Conservation (phyloP, 2,888 invertebrate genomes). For the Caenorhabditis sp. region DNA sequence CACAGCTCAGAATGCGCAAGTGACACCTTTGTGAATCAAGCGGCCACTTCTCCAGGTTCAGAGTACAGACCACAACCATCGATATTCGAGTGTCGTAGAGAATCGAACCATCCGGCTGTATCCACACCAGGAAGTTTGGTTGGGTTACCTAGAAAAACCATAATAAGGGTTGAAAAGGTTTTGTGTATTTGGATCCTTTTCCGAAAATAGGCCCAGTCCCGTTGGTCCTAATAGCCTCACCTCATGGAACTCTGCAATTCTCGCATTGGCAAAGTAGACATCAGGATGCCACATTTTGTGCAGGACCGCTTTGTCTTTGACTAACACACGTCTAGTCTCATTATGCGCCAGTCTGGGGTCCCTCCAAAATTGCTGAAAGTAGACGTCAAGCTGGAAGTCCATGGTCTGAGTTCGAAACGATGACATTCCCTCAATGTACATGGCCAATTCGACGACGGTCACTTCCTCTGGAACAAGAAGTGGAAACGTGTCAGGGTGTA, state of each 20-base stretch:
- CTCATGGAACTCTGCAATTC: conserved; percentile 82
- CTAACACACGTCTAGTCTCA: conserved; percentile 75
- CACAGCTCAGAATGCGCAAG: conserved; percentile 82
- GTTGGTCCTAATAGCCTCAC: conserved; percentile 34
- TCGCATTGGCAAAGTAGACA: conserved; percentile 83
- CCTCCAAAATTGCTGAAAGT: conserved; percentile 82
- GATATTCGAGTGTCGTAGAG: conserved; percentile 80
- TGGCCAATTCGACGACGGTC: conserved; percentile 76
- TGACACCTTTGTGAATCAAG: conserved; percentile 81
- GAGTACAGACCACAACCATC: conserved; percentile 82
- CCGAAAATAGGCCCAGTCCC: background rate
- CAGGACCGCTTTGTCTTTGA: conserved; percentile 75
- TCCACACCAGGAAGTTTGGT: conserved; percentile 83
- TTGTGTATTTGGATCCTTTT: background rate
- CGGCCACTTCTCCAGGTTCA: conserved; percentile 82
- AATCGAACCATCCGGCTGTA: conserved; percentile 82
- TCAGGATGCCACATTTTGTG: conserved; percentile 82
- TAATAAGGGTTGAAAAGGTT: background rate
- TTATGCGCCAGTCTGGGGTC: conserved; percentile 82
- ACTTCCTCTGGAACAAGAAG: conserved; percentile 71
- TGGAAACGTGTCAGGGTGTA: conserved; percentile 32
- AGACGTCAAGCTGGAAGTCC: conserved; percentile 83
- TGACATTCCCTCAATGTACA: conserved; percentile 83
- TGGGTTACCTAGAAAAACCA: conserved; percentile 78
- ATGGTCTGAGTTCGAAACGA: conserved; percentile 83